Conservation (phyloP, 2,113 vertebrate genomes). For the Tringa solitaria region DNA sequence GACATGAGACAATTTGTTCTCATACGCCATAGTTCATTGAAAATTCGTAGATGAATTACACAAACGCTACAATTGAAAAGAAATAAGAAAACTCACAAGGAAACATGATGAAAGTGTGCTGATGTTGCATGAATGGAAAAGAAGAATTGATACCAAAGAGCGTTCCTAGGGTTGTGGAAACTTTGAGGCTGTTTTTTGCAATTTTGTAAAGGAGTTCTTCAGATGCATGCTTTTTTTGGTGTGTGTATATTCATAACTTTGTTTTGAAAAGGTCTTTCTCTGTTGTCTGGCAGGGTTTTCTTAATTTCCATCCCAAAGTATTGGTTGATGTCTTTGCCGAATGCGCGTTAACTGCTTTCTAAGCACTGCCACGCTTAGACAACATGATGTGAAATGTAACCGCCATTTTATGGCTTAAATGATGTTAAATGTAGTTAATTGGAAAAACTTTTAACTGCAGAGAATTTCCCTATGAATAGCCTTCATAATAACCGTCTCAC, state of each 20-base stretch:
- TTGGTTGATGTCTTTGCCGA: neutral
- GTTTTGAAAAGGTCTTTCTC: neutral
- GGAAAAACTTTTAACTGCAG: conserved; percentile 70
- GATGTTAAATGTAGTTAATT: conserved; percentile 69
- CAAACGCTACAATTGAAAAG: neutral
- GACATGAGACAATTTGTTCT: neutral
- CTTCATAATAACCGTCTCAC: conserved; percentile 63
- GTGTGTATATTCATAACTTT: neutral
- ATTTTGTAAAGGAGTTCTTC: neutral
- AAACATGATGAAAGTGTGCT: neutral
- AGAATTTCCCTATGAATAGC: conserved; percentile 65
- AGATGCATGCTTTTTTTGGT: neutral
- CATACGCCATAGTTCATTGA: neutral
- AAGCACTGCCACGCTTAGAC: neutral
- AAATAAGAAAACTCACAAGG: neutral
- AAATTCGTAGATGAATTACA: neutral
- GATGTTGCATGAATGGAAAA: neutral
- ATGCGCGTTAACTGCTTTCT: neutral
- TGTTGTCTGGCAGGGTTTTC: neutral
- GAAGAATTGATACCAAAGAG: neutral
- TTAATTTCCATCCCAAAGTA: neutral
- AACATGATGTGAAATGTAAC: conserved; percentile 33
- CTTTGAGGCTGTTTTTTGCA: neutral
- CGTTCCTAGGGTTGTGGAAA: neutral
- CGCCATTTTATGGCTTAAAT: conserved; percentile 34